A percentile compares a stretch with the other conserved stretches of the same genome.
Evolutionary conservation across 2,113 vertebrate species (phyloP).

Genomic region (Parus major): DNA sequence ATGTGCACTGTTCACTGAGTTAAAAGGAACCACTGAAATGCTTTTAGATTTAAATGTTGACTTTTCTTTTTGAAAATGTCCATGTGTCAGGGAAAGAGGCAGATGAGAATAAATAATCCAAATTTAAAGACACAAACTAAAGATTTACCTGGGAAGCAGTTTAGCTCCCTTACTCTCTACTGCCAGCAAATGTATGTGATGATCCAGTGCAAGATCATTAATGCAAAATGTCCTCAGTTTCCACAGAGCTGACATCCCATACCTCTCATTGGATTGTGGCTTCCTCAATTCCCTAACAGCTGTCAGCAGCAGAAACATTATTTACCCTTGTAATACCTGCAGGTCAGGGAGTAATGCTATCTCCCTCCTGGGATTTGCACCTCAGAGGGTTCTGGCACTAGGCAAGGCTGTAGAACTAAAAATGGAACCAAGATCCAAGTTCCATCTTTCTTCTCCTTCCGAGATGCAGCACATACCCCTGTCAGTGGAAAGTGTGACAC

Average conservation of each 20-base stretch:
- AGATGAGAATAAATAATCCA: neutral
- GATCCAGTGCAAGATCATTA: neutral
- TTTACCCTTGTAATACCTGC: slow-evolving; percentile 39
- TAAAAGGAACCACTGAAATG: neutral
- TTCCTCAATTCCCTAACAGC: neutral
- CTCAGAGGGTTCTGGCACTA: neutral
- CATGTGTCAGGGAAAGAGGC: neutral
- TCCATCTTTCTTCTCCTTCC: neutral
- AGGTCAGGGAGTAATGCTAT: slow-evolving; percentile 10
- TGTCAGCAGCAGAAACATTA: slow-evolving; percentile 18
- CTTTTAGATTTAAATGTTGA: neutral
- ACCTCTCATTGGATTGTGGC: neutral
- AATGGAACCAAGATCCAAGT: slow-evolving; percentile 17
- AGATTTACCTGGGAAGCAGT: neutral
- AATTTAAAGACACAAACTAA: neutral
- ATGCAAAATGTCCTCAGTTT: neutral
- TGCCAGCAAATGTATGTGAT: neutral
- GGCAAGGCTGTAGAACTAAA: neutral
- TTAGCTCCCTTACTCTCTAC: neutral
- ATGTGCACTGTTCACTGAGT: neutral
- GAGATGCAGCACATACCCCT: neutral
- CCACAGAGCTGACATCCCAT: neutral
- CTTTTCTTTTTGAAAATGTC: neutral
- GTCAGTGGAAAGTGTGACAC: neutral
- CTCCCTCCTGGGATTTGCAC: slow-evolving; percentile 32